Evolutionary conservation across 2,113 vertebrate genomes (phyloP), one percentile per base, ranked within the genome.

Genomic region (Sander vitreus): DNA sequence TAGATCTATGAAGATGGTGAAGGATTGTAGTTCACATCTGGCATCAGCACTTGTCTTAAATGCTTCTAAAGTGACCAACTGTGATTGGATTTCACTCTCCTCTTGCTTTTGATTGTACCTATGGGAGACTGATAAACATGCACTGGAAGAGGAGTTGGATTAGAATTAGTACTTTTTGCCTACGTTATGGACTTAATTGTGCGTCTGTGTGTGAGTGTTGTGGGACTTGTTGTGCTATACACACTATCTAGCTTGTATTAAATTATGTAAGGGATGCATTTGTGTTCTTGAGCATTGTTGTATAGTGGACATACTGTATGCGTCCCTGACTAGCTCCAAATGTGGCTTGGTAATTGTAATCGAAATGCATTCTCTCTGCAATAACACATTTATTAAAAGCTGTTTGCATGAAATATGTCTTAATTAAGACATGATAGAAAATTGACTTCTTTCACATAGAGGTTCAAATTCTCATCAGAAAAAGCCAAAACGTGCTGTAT

Each of bases 51-150:
- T 62, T 27, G 3, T 36, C 21, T 60, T 19, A 27, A 62, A 78
- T 78, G 58, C 50, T 71, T 51, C 25, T 80, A 15, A 18, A 72
- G 30, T 70, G 59, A 53, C 39, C 11, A n/a, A 6, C 51, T 53
- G 33, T 48, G 58, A 66, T 33, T 50, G 18, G 62, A 69, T 55
- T 81, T 63, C 3, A 12, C 19, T 64, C 36, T 70, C n/a, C 39
- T 60, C 67, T 79, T 8, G 13, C 5, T 1, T 68, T 64, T 23
- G 67, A 53, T 64, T 73, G 25, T 50, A 0, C 78, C 62, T 47
- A 14, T 12, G 36, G 33, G 15, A 65, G 58, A 62, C 45, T 57
- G 50, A 53, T 59, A 50, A 25, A 65, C 15, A 6, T 43, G 14
- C 10, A 5, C 47, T 62, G 43, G 15, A 45, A 11, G 7, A 76